These are phyloP conservation scores for Hipparchia semele DNA, from an alignment of 2,888 invertebrate genomes.

Conservation along the genomic window DNA sequence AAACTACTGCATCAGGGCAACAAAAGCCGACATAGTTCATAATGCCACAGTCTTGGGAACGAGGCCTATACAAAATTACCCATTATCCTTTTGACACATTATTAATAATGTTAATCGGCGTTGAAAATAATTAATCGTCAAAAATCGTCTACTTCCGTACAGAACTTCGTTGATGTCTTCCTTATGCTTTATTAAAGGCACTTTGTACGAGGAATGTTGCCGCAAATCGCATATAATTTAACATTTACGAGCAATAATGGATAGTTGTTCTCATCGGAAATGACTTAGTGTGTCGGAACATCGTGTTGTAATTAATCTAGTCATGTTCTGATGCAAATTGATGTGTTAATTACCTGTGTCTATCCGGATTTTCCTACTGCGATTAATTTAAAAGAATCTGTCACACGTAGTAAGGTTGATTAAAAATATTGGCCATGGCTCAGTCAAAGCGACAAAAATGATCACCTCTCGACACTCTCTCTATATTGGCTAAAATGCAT, in stretches of 20 bases:
- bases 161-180: background rate
- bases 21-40: too few relatives aligned
- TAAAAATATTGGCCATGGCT: too few relatives aligned
- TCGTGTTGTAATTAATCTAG: background rate
- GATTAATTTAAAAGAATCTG: background rate
- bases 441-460: too few relatives aligned
- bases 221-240: constrained; percentile 2
- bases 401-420: too few relatives aligned
- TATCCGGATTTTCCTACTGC: background rate
- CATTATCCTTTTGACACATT: too few relatives aligned
- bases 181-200: constrained; percentile 8
- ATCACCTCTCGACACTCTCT: too few relatives aligned
- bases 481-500: too few relatives aligned
- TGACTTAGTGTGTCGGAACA: background rate
- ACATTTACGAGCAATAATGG: constrained; percentile 2
- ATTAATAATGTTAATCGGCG: background rate
- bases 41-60: too few relatives aligned
- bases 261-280: background rate
- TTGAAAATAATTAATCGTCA: background rate
- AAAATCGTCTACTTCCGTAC: background rate
- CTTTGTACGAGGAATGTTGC: constrained; percentile 8
- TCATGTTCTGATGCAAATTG: constrained; percentile 10
- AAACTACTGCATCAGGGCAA: too few relatives aligned
- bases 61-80: too few relatives aligned
- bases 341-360: background rate